Evolutionary conservation across 2,888 invertebrate genomes (phyloP).

Genomic region (Portevinia maculata): DNA sequence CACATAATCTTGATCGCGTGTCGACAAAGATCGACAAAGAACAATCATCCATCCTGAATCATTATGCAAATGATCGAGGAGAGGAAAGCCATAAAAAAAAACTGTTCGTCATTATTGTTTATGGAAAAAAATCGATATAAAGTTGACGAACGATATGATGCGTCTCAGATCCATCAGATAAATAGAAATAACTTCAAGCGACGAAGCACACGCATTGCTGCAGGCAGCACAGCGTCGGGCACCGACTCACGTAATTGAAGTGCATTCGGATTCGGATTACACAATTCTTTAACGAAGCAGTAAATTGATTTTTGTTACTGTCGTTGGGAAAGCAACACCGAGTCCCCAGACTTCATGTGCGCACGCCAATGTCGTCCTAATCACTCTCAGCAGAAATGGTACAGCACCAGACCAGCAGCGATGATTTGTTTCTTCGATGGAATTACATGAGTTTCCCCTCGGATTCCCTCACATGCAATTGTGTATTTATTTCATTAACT

Average conservation of each 20-base stretch:
- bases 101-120: slow-evolving; percentile 21
- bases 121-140: slow-evolving; percentile 39
- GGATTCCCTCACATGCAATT: neutral
- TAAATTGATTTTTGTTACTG: slow-evolving; percentile 59
- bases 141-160: slow-evolving; percentile 36
- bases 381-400: too few species aligned
- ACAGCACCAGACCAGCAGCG: slow-evolving; percentile 8
- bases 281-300: slow-evolving; percentile 61
- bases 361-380: slow-evolving; percentile 22
- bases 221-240: neutral
- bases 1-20: slow-evolving; percentile 42
- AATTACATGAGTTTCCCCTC: slow-evolving; percentile 54
- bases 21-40: slow-evolving; percentile 32
- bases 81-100: slow-evolving; percentile 29
- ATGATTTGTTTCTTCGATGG: slow-evolving; percentile 42
- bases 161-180: slow-evolving; percentile 28
- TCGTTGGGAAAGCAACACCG: neutral
- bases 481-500: slow-evolving; percentile 31
- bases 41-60: slow-evolving; percentile 51
- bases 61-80: slow-evolving; percentile 50
- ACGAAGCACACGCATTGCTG: slow-evolving; percentile 21
- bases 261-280: slow-evolving; percentile 51
- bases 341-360: slow-evolving; percentile 3
- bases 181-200: neutral
- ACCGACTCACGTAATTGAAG: slow-evolving; percentile 51